Evolutionary conservation across 2,888 invertebrate genomes (phyloP).

Genomic region (Lithodes maja): DNA sequence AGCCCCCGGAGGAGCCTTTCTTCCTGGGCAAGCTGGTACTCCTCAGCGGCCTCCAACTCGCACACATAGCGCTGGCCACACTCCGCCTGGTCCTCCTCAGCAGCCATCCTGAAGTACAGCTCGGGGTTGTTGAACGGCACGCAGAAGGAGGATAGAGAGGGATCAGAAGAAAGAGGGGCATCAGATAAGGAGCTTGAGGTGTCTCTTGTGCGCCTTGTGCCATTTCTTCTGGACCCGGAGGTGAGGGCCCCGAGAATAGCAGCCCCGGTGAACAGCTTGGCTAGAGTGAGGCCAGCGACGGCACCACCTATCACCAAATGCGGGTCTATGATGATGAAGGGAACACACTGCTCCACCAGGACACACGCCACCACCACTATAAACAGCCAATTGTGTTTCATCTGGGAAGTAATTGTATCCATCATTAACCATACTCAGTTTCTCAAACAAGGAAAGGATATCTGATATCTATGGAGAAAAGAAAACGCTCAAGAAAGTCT

Average conservation of each 20-base stretch:
- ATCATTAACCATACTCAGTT: no score
- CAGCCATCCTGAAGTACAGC: conserved; percentile 40
- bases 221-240: not conserved
- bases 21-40: conserved; percentile 29
- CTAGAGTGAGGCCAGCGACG: conserved; percentile 2
- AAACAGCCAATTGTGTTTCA: not conserved
- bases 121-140: conserved; percentile 43
- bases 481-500: no score
- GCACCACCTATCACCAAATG: not conserved
- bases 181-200: not conserved
- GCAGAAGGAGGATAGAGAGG: not conserved
- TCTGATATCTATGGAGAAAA: no score
- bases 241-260: not conserved
- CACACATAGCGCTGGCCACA: conserved; percentile 53
- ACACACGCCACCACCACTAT: not conserved
- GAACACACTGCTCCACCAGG: not conserved
- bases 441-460: no score
- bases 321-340: not conserved
- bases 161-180: not conserved
- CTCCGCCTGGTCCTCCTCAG: conserved; percentile 19
- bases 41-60: conserved; percentile 38
- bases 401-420: not conserved
- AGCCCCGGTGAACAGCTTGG: not conserved
- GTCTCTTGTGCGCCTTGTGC: not conserved
- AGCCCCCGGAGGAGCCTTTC: conserved; percentile 41